Conservation (phyloP, 2,888 invertebrate genomes). For the Portevinia maculata region DNA sequence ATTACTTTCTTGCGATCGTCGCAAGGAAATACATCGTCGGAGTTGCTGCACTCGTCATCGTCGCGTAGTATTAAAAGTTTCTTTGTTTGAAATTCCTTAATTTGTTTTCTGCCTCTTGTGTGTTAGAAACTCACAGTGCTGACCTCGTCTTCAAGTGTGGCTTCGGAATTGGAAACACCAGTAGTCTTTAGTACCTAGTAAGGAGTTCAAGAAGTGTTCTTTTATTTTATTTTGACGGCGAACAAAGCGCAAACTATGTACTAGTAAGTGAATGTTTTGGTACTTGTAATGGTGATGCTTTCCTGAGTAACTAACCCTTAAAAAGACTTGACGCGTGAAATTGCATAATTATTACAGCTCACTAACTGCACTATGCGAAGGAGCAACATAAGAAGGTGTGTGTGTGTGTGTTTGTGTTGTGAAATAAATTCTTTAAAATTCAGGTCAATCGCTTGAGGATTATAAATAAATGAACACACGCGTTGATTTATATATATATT, state of each 20-base stretch:
- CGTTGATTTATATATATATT: constrained; percentile 20
- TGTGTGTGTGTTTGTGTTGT: constrained; percentile 43
- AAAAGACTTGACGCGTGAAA: constrained; percentile 42
- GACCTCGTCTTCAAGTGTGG: constrained; percentile 28
- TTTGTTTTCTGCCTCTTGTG: constrained; percentile 8
- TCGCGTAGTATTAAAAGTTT: constrained; percentile 8
- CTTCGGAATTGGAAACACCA: constrained; percentile 43
- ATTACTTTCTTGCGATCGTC: constrained; percentile 72
- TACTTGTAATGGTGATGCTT: constrained; percentile 20
- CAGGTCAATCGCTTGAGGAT: constrained; percentile 60
- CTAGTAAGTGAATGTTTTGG: constrained; percentile 58
- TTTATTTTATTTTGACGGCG: constrained; percentile 9
- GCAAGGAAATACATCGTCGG: constrained; percentile 47
- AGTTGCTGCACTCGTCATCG: constrained; percentile 27
- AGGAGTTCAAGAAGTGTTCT: constrained; percentile 50
- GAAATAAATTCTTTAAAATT: constrained; percentile 40
- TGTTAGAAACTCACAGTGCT: constrained; percentile 19
- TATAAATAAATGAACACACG: constrained; percentile 45
- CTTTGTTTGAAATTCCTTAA: constrained; percentile 40
- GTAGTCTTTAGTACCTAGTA: constrained; percentile 1
- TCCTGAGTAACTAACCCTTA: constrained; percentile 45
- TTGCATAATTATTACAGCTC: constrained; percentile 60
- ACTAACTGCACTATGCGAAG: constrained; percentile 53
- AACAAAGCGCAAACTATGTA: constrained; percentile 46
- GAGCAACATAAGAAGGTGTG: constrained; percentile 70